A percentile compares a stretch with the other conserved stretches of the same genome.
These are phyloP conservation scores for Eremobia ochroleuca DNA, from an alignment of 2,888 invertebrate species.

Conservation along the genomic window DNA sequence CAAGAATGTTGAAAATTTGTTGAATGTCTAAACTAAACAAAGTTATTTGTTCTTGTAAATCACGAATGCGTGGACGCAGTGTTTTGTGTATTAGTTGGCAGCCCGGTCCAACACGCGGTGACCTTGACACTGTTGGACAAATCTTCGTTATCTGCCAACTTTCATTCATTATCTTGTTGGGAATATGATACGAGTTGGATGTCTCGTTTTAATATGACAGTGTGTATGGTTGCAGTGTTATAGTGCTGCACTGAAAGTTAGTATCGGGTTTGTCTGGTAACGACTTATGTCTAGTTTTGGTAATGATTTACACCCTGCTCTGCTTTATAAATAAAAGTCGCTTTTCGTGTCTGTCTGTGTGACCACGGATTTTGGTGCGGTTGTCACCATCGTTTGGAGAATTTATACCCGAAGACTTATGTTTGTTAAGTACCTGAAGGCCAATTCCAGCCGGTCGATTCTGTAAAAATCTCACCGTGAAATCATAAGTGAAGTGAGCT, in stretches of 20 bases:
- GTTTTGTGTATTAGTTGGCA: constrained; percentile 76
- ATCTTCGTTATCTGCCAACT: constrained; percentile 81
- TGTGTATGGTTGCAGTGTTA: neutral
- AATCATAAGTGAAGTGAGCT: too few relatives aligned
- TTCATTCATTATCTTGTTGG: constrained; percentile 79
- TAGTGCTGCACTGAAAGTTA: neutral
- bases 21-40: constrained; percentile 33
- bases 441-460: too few relatives aligned
- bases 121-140: constrained; percentile 84
- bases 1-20: constrained; percentile 39
- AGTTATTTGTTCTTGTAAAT: constrained; percentile 55
- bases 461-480: too few relatives aligned
- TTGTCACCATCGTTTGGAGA: too few relatives aligned
- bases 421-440: neutral
- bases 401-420: neutral
- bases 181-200: constrained; percentile 59
- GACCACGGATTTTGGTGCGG: too few relatives aligned
- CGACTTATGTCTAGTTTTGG: neutral
- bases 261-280: neutral
- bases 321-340: too few relatives aligned
- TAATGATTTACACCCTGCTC: neutral
- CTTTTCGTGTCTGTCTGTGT: too few relatives aligned
- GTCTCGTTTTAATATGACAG: constrained; percentile 27
- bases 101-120: constrained; percentile 69
- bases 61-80: constrained; percentile 53